Evolutionary conservation across 2,888 invertebrate genomes (phyloP).

Genomic region (Andrena trimmerana): DNA sequence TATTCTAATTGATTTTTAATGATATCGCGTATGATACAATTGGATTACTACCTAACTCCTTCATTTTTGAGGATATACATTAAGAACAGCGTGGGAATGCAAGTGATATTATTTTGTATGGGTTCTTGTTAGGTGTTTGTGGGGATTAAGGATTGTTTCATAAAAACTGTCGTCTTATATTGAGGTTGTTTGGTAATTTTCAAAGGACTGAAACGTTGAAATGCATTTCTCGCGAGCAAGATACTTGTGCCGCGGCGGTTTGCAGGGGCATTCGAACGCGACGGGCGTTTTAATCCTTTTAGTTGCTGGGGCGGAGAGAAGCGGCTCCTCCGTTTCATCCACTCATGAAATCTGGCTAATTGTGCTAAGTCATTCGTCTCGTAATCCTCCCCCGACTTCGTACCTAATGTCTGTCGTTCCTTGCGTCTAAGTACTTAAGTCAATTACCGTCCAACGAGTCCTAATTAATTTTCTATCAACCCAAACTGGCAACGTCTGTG

Average conservation of each 20-base stretch:
- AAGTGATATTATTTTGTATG: too few relatives aligned
- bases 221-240: neutral
- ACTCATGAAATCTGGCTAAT: slow-evolving; percentile 80
- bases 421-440: slow-evolving; percentile 1
- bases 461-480: neutral
- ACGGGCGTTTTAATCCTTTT: slow-evolving; percentile 68
- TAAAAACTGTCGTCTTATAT: neutral
- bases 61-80: neutral
- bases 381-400: slow-evolving; percentile 45
- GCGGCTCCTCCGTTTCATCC: slow-evolving; percentile 64
- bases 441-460: neutral
- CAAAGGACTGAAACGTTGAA: neutral
- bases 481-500: neutral
- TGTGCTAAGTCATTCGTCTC: slow-evolving; percentile 75
- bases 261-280: slow-evolving; percentile 39
- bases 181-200: neutral
- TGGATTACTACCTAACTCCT: neutral
- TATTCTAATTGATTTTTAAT: neutral
- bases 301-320: slow-evolving; percentile 35
- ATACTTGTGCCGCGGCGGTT: slow-evolving; percentile 4
- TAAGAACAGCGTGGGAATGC: too few relatives aligned
- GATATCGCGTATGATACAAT: too few relatives aligned
- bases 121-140: neutral
- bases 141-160: neutral
- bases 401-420: neutral